These are phyloP conservation scores for Plutella xylostella DNA, from an alignment of 2,888 invertebrate genomes.

Conservation along the genomic window DNA sequence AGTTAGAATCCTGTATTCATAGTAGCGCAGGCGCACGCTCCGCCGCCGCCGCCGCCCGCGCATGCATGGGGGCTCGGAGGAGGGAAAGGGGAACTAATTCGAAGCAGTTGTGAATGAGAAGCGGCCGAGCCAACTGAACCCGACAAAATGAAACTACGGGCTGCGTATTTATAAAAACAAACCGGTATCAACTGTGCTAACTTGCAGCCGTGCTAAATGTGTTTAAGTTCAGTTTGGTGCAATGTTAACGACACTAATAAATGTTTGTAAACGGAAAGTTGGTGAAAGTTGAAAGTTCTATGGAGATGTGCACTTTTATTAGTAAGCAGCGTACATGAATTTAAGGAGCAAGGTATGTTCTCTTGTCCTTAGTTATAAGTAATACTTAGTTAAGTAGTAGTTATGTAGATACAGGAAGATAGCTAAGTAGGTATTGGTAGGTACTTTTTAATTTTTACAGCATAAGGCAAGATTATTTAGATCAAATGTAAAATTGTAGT, in stretches of 20 bases:
- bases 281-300: slow-evolving; percentile 2
- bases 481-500: no score
- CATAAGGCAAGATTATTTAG: no score
- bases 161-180: not conserved
- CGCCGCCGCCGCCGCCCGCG: no score
- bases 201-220: not conserved
- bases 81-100: slow-evolving; percentile 10
- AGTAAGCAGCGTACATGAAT: not conserved
- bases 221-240: not conserved
- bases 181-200: not conserved
- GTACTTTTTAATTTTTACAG: no score
- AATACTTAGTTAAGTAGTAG: no score
- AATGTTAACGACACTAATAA: not conserved
- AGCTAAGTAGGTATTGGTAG: no score
- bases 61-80: not conserved
- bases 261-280: not conserved
- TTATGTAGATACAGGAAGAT: no score
- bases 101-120: slow-evolving; percentile 27
- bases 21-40: no score
- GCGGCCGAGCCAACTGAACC: slow-evolving; percentile 11
- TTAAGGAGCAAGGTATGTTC: not conserved
- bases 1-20: no score
- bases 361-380: no score
- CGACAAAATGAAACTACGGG: no score
- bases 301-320: not conserved